Evolutionary conservation across 2,888 invertebrate species (phyloP), one percentile per base, ranked within the genome.

Genomic region (Macrosiphum euphorbiae): DNA sequence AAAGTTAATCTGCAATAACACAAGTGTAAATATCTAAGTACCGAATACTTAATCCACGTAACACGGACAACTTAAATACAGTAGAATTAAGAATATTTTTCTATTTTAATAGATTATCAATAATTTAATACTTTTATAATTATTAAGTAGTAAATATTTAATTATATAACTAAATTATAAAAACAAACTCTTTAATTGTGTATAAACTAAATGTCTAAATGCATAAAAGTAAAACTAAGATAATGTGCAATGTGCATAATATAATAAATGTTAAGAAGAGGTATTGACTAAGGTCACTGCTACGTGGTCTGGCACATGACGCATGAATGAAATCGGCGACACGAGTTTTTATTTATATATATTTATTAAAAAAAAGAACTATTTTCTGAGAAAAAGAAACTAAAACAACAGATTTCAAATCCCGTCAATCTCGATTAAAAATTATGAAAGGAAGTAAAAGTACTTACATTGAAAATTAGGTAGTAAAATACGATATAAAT

Each of bases 281-380:
- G 41, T 93, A 55, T 88, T 92, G 88, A 88, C 52, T 88, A 92
- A 92, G 92, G 89, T 89, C 88, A 92, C 35, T 92, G 13, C 13
- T 55, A 84, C 35, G 8, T 84, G 61, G 44, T 89, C 84, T 93
- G 84, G 84, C 88, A 84, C 47, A 55, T 84, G 84, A 55, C n/a
- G 55, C 55, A 78, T 88, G 47, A 93, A 93, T 84, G 84, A 88
- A 93, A 89, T 89, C 16, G 44, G 47, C 44, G 35, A 78, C 35
- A 78, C 35, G 20, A 78, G 35, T 35, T 35, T 78, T 78, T 78
- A 67, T 78, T 78, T 78, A 78, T 35, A 20, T 35, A 20, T 78
- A 78, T 78, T 35, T 67, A 67, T 67, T n/a, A 1, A n/a, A 67
- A 16, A 16, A 35, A 78, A 16, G 5, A 35, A 35, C 8, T 26